Evolutionary conservation across 2,888 invertebrate genomes (phyloP).

Genomic region (Malachius bipustulatus): DNA sequence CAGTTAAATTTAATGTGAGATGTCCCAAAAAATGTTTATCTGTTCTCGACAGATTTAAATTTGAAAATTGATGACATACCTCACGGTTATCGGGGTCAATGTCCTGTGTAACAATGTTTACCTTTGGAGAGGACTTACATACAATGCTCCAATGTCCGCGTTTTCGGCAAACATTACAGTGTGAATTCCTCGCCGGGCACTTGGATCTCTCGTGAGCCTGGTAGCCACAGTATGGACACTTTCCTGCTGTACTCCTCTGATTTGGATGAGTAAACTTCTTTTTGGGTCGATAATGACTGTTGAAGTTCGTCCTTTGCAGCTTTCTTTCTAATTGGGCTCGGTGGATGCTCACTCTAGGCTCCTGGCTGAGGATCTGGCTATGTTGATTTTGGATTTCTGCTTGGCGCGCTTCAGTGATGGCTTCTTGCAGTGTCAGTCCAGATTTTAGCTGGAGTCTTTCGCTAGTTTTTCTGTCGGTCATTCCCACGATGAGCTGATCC

Average conservation of each 20-base stretch:
- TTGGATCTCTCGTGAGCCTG: neutral
- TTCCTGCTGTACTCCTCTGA: neutral
- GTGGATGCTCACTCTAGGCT: too few species aligned
- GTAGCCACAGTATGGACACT: conserved; percentile 2
- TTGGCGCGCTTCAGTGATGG: conserved; percentile 3
- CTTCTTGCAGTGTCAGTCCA: neutral
- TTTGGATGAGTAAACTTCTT: neutral
- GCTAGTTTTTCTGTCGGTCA: conserved; percentile 17
- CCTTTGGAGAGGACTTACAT: neutral
- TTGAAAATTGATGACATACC: neutral
- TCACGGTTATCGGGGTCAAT: neutral
- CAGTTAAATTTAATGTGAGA: neutral
- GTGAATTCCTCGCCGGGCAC: conserved; percentile 3
- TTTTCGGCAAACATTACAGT: neutral
- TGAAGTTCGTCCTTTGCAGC: neutral
- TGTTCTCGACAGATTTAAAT: neutral
- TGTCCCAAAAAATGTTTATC: neutral
- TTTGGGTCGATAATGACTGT: neutral
- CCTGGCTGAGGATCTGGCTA: neutral
- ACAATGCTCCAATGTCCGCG: conserved; percentile 4
- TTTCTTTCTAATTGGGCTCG: neutral
- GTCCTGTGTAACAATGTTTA: neutral
- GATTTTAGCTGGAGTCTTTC: conserved; percentile 19
- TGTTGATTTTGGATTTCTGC: conserved; percentile 5
- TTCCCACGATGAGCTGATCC: conserved; percentile 22